Evolutionary conservation across 2,797 vertebrate species (phyloP), one percentile per base, ranked within the genome.

Genomic region (Notolabrus celidotus): DNA sequence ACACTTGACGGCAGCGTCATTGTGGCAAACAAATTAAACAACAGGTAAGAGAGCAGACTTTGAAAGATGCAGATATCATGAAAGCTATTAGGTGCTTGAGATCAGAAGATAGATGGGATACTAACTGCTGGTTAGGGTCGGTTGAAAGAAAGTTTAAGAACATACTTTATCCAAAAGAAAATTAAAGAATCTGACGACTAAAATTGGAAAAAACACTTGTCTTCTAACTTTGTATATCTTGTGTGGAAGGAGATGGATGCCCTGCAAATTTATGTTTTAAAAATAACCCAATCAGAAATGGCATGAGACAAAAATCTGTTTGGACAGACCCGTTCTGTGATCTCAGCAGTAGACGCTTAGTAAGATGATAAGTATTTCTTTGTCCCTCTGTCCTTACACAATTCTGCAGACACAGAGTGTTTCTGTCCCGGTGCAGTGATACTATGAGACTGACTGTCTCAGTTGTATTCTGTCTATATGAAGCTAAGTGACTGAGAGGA

Each of bases 401-500:
- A 25, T 42, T 46, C 3, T 33, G 11, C 62, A 82, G 68, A 61
- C 27, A 16, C 9, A 43, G 12, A 47, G 52, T 56, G 33, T 27
- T 71, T 62, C 39, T 41, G 49, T 43, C 50, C 49, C 19, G 42
- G 53, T 36, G 64, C 63, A 53, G 31, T 33, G 52, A 51, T 2
- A 25, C 45, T 23, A 14, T 41, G 25, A 39, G 19, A 46, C 17
- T 39, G 46, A 62, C 56, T 25, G 49, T 52, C 66, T 71, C 17
- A 1, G 41, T 51, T 46, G 51, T 50, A 60, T 57, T 71, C 65
- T 82, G 57, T 73, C 59, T 56, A 56, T 55, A 64, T 62, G 79
- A 85, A 92, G 78, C 71, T 41, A 54, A 79, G 79, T 66, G 75
- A 82, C 63, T 69, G 62, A 80, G 71, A 75, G 82, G 74, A 87